phyloP scores from a whole-genome alignment of 2,113 vertebrate genomes.

The Orycteropus afer region DNA sequence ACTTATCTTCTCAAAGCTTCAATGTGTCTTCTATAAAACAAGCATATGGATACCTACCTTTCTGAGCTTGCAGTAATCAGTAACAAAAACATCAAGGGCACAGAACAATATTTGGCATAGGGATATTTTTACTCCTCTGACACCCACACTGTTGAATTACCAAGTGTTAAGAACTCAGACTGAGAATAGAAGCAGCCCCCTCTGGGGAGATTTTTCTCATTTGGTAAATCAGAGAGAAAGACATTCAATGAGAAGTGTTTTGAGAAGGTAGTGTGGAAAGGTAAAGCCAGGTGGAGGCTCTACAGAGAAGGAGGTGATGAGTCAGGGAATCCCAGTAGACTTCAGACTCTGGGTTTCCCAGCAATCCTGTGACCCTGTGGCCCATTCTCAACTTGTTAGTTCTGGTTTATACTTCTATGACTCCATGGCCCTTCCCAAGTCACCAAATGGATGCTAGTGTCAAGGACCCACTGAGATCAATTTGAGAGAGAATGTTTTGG shows the following conservation, averaged over 20 bases:
- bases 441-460: background rate
- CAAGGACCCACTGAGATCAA: rapidly evolving
- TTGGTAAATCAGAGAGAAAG: background rate
- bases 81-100: background rate
- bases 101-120: background rate
- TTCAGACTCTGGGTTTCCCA: background rate
- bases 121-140: background rate
- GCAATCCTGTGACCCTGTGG: background rate
- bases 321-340: rapidly evolving
- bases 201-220: background rate
- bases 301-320: background rate
- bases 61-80: background rate
- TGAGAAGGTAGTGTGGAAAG: background rate
- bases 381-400: background rate
- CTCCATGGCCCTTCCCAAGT: background rate
- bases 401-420: background rate
- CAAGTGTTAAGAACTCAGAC: background rate
- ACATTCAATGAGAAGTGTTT: background rate
- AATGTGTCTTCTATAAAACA: background rate
- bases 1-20: background rate
- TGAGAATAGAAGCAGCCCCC: no score
- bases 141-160: background rate
- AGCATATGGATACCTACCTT: background rate
- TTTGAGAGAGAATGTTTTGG: background rate
- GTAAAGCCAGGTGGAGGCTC: background rate